Evolutionary conservation across 1,140 invertebrate species (phyloP).

Genomic region (Papilio aristodemus): DNA sequence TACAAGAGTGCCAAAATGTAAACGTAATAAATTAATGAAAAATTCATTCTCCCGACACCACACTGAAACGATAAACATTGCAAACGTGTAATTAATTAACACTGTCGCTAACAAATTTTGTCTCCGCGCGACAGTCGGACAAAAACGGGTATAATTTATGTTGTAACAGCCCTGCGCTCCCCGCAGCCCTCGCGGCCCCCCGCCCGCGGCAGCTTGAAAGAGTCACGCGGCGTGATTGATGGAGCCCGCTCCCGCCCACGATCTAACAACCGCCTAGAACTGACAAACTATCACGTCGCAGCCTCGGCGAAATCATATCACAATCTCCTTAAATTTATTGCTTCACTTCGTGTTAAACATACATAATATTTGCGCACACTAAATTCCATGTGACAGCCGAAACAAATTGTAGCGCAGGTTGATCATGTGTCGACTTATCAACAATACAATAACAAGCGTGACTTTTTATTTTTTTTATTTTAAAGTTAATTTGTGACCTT

Average conservation of each 20-base stretch:
- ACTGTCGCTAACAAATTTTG: slow-evolving; percentile 72
- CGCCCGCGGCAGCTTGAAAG: slow-evolving; percentile 77
- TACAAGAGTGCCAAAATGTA: not conserved
- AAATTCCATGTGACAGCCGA: slow-evolving; percentile 8
- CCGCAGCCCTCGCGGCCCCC: slow-evolving; percentile 29
- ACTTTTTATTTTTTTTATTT: too few species aligned
- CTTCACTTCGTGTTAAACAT: slow-evolving; percentile 35
- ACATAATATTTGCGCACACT: slow-evolving; percentile 24
- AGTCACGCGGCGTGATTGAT: slow-evolving; percentile 79
- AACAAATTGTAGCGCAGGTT: slow-evolving; percentile 25
- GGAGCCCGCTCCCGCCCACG: slow-evolving; percentile 61
- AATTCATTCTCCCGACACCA: not conserved
- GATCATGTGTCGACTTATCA: not conserved
- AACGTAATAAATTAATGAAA: slow-evolving; percentile 7
- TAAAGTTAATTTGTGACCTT: slow-evolving; percentile 19
- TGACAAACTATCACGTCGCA: slow-evolving; percentile 68
- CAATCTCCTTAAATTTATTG: slow-evolving; percentile 59
- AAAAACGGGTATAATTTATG: slow-evolving; percentile 74
- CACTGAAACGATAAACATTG: slow-evolving; percentile 40
- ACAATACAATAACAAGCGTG: too few species aligned
- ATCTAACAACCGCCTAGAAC: slow-evolving; percentile 65
- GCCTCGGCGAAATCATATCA: slow-evolving; percentile 61
- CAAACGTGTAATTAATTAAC: slow-evolving; percentile 70
- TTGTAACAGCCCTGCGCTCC: slow-evolving; percentile 54
- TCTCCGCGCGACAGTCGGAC: slow-evolving; percentile 60